phyloP scores from a whole-genome alignment of 2,797 vertebrate genomes.

The Onychomys arenicola region DNA sequence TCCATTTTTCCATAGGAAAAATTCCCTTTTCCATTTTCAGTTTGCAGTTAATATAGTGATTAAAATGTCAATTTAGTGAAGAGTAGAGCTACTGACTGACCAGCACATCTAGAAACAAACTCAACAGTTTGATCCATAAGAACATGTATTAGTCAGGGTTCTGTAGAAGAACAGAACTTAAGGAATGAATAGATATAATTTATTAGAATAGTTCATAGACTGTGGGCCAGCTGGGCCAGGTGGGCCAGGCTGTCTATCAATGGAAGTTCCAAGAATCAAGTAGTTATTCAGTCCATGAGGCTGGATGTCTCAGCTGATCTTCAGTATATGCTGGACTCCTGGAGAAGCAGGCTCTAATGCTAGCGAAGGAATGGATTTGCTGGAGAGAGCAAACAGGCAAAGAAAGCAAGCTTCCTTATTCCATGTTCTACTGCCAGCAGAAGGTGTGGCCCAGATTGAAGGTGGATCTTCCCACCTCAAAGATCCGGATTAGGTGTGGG shows the following conservation, averaged over 20 bases:
- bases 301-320: background rate
- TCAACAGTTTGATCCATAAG: background rate
- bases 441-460: background rate
- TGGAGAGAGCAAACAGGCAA: background rate
- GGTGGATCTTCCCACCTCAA: background rate
- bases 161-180: background rate
- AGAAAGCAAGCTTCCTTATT: background rate
- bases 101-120: background rate
- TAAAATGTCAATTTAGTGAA: slow-evolving; percentile 2
- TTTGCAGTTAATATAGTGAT: slow-evolving; percentile 37
- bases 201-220: background rate
- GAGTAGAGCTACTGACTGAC: background rate
- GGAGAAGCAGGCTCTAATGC: background rate
- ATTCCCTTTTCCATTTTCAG: slow-evolving; percentile 28
- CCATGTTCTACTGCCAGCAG: background rate
- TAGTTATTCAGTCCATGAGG: background rate
- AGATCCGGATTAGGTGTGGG: background rate
- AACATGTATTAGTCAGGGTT: background rate
- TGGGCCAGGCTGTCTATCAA: too few relatives aligned
- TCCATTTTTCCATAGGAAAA: slow-evolving; percentile 24
- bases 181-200: background rate
- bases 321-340: background rate
- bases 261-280: too few relatives aligned
- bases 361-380: background rate
- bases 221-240: too few relatives aligned